A percentile compares a stretch with the other conserved stretches of the same genome.
Evolutionary conservation across 2,113 vertebrate species (phyloP).

Genomic region (Microcebus lehilahytsara): DNA sequence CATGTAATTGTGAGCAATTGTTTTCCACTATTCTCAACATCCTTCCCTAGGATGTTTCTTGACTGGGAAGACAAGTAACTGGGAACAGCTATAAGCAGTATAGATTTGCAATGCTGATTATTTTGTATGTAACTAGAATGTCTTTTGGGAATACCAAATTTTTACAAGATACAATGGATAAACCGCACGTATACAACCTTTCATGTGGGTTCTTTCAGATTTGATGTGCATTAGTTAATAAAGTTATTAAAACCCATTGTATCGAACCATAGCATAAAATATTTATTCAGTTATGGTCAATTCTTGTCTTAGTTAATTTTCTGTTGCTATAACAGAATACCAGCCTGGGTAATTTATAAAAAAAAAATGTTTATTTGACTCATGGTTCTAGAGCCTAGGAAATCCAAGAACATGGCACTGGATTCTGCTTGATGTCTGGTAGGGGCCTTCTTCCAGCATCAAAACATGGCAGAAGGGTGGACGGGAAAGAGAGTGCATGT

Average conservation of each 20-base stretch:
- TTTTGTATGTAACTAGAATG: slow-evolving; percentile 10
- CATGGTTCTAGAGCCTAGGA: background rate
- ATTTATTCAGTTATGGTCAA: background rate
- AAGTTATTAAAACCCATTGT: background rate
- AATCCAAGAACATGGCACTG: background rate
- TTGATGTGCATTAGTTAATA: background rate
- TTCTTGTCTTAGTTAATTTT: background rate
- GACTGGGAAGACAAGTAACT: background rate
- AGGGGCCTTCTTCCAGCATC: background rate
- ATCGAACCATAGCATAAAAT: background rate
- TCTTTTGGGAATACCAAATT: background rate
- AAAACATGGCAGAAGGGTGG: background rate
- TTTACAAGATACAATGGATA: slow-evolving; percentile 1
- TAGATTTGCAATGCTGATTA: background rate
- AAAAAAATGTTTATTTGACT: background rate
- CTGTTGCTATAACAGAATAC: background rate
- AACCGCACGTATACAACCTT: background rate
- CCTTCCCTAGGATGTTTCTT: background rate
- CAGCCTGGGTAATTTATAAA: background rate
- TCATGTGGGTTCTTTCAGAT: background rate
- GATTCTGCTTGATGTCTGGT: background rate
- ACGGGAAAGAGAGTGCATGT: background rate
- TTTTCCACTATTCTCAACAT: background rate
- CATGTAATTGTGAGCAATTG: background rate
- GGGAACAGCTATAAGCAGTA: background rate